These are phyloP conservation scores for Glyphotaelius pellucidus DNA, from an alignment of 2,888 invertebrate species.

Conservation along the genomic window DNA sequence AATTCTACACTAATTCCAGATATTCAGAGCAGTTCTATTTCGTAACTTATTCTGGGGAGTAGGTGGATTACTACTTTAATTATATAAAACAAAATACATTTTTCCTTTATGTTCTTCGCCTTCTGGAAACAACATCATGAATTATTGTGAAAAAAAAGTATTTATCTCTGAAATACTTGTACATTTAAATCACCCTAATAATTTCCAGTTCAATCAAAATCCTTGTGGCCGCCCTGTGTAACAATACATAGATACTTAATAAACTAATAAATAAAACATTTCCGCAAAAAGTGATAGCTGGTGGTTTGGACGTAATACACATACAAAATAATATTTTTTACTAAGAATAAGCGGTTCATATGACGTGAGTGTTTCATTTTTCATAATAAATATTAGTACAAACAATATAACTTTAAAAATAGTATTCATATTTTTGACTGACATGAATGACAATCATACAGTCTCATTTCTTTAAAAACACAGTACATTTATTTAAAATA, in stretches of 20 bases:
- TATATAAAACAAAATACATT: no score
- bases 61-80: neutral
- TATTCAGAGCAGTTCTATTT: neutral
- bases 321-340: neutral
- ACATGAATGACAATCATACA: constrained; percentile 8
- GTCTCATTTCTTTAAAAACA: neutral
- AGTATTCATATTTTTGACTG: neutral
- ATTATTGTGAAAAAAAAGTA: no score
- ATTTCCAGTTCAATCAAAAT: neutral
- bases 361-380: neutral
- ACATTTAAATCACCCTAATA: neutral
- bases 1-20: neutral
- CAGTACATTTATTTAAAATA: neutral
- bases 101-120: no score
- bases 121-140: no score
- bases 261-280: neutral
- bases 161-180: neutral
- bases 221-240: neutral
- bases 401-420: constrained; percentile 10
- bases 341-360: neutral
- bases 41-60: neutral
- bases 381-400: neutral
- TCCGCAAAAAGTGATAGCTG: neutral
- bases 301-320: neutral
- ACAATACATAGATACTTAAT: neutral